These are phyloP conservation scores for Kryphioiulus occultus DNA, from an alignment of 2,888 invertebrate genomes.

Conservation along the genomic window DNA sequence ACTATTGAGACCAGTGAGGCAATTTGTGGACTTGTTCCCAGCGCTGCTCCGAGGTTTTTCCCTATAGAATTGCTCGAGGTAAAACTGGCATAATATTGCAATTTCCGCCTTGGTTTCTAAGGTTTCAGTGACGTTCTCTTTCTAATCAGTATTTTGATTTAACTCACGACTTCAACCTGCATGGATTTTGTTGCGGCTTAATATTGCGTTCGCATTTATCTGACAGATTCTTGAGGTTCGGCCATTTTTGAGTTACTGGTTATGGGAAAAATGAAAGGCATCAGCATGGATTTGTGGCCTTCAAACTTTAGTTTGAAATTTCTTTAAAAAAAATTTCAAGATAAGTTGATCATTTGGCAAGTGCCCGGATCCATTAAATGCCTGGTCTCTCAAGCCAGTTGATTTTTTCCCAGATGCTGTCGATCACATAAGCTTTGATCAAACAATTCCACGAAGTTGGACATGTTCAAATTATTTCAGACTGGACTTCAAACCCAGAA, in stretches of 20 bases:
- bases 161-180: neutral
- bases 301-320: neutral
- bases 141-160: constrained; percentile 10
- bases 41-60: neutral
- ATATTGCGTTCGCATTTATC: neutral
- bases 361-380: neutral
- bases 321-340: neutral
- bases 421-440: neutral
- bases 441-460: neutral
- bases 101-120: neutral
- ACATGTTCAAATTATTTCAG: neutral
- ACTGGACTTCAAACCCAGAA: neutral
- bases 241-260: neutral
- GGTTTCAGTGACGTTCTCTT: neutral
- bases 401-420: neutral
- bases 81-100: constrained; percentile 15
- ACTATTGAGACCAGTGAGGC: neutral
- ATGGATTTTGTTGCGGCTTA: constrained; percentile 6
- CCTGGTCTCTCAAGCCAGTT: neutral
- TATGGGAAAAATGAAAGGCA: neutral
- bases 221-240: neutral
- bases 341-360: neutral
- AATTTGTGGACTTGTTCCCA: neutral
- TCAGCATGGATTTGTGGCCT: neutral
- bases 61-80: neutral